A percentile compares a stretch with the other conserved stretches of the same genome.
phyloP scores from a whole-genome alignment of 2,888 invertebrate genomes.

The Meliscaeva auricollis region DNA sequence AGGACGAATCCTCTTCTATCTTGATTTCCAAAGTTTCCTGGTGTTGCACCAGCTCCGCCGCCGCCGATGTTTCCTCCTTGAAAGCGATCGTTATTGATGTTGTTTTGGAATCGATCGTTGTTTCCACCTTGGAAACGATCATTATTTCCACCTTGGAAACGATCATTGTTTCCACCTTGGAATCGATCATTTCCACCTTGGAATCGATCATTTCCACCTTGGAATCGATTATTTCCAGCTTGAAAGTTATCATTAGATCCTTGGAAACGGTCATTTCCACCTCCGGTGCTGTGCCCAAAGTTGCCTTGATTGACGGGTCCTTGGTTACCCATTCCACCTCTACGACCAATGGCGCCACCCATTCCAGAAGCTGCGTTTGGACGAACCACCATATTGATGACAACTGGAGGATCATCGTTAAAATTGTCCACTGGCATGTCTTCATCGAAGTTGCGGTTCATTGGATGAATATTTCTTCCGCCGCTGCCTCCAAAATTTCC shows the following conservation, averaged over 20 bases:
- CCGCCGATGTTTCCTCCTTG: neutral
- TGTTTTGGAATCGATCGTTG: slow-evolving; percentile 55
- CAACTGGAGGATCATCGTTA: slow-evolving; percentile 36
- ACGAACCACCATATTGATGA: slow-evolving; percentile 25
- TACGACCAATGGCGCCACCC: neutral
- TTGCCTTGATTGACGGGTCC: slow-evolving; percentile 43
- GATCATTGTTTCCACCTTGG: slow-evolving; percentile 37
- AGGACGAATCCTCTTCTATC: slow-evolving; percentile 83
- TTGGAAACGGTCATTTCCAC: slow-evolving; percentile 32
- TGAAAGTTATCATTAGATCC: slow-evolving; percentile 9
- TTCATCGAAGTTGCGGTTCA: slow-evolving; percentile 66
- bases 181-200: slow-evolving; percentile 35
- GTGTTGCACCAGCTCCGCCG: neutral
- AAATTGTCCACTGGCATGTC: slow-evolving; percentile 62
- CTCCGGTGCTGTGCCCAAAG: slow-evolving; percentile 42
- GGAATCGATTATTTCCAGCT: slow-evolving; percentile 35
- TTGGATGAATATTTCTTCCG: slow-evolving; percentile 65
- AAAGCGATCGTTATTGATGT: slow-evolving; percentile 2
- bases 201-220: slow-evolving; percentile 37
- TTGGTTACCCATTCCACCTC: slow-evolving; percentile 29
- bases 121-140: slow-evolving; percentile 49
- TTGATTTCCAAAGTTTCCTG: slow-evolving; percentile 78
- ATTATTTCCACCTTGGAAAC: slow-evolving; percentile 28
- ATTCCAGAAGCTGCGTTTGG: slow-evolving; percentile 25
- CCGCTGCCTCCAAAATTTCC: slow-evolving; percentile 73